Conservation (phyloP, 1,140 invertebrate species). For the Octopus bimaculoides region DNA sequence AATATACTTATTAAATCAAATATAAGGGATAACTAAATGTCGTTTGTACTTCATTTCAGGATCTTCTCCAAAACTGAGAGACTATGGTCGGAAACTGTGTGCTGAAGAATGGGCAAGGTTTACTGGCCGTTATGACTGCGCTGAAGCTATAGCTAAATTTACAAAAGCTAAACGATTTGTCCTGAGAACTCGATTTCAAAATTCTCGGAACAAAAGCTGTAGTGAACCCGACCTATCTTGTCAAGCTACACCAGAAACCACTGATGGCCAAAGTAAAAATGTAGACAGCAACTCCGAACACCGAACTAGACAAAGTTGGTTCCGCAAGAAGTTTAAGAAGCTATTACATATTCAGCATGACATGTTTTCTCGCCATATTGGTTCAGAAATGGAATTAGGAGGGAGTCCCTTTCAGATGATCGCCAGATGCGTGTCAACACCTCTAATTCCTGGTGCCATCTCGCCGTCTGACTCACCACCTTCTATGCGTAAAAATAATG, state of each 20-base stretch:
- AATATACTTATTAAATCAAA: too few relatives aligned
- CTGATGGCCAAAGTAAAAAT: constrained; percentile 15
- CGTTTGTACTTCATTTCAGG: constrained; percentile 57
- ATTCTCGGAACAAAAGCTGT: constrained; percentile 27
- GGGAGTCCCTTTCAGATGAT: constrained; percentile 43
- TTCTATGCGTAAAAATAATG: constrained; percentile 29
- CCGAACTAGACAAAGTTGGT: constrained; percentile 9
- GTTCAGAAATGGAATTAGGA: constrained; percentile 13
- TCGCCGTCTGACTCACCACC: constrained; percentile 21
- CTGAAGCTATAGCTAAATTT: constrained; percentile 73
- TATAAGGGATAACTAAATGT: too few relatives aligned
- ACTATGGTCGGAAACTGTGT: constrained; percentile 69
- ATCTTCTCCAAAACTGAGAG: constrained; percentile 71
- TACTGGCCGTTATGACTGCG: constrained; percentile 73
- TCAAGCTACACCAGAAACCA: constrained; percentile 33
- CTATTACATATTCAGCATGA: constrained; percentile 30
- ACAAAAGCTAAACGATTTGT: constrained; percentile 56
- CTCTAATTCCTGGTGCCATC: constrained; percentile 38
- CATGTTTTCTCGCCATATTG: constrained; percentile 16
- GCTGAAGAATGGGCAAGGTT: constrained; percentile 78
- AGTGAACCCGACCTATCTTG: constrained; percentile 28
- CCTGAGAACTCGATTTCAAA: constrained; percentile 25
- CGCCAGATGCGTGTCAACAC: constrained; percentile 46
- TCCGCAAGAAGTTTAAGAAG: constrained; percentile 41
- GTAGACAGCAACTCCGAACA: constrained; percentile 21